A percentile compares a stretch with the other conserved stretches of the same genome.
Evolutionary conservation across 2,797 vertebrate species (phyloP).

Genomic region (Parambassis ranga): DNA sequence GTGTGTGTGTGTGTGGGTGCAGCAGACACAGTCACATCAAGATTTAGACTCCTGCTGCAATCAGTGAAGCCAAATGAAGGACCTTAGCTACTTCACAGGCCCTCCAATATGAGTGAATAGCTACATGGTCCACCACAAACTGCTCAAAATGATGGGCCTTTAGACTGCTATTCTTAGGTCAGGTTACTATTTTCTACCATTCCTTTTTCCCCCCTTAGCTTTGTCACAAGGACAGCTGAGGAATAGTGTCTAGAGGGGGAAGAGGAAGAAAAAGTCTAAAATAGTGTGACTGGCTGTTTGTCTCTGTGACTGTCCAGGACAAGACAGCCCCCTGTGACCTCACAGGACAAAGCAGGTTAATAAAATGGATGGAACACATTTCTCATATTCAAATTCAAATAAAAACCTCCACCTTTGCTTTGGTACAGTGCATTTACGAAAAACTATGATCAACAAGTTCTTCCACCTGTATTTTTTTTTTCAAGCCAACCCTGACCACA

Average conservation of each 20-base stretch:
- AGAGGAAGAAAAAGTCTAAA: not conserved
- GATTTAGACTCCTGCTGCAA: constrained; percentile 45
- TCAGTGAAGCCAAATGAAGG: constrained; percentile 56
- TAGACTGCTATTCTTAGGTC: constrained; percentile 55
- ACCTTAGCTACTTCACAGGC: constrained; percentile 42
- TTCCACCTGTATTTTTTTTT: not conserved
- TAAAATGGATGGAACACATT: no score
- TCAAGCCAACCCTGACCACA: no score
- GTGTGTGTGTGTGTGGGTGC: not conserved
- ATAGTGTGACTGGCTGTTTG: no score
- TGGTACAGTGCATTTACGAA: no score
- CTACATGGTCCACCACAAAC: constrained; percentile 20
- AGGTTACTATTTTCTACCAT: constrained; percentile 39
- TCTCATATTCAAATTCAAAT: no score
- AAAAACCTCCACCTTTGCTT: no score
- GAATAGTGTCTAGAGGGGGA: not conserved
- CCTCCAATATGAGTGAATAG: constrained; percentile 47
- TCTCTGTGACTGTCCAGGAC: no score
- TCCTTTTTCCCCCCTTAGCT: not conserved
- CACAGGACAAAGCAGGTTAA: no score
- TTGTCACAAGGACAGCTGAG: constrained; percentile 45
- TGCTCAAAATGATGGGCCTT: constrained; percentile 32
- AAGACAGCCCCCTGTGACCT: no score
- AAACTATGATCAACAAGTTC: constrained; percentile 2
- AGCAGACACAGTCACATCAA: not conserved